Conservation (phyloP, 2,797 vertebrate species). For the Podarcis lilfordi region DNA sequence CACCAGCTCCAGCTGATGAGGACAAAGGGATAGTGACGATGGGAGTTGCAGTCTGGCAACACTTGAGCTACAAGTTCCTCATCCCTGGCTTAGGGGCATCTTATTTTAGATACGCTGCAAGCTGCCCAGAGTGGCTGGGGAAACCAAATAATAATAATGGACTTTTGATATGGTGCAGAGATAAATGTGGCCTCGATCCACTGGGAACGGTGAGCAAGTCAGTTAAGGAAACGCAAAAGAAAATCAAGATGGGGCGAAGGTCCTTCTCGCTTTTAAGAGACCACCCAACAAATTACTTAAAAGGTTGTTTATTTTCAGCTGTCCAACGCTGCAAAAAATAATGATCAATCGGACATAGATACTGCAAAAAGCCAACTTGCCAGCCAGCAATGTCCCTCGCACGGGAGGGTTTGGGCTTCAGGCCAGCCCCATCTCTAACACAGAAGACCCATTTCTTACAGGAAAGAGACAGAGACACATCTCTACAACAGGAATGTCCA, state of each 20-base stretch:
- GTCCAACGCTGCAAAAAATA: neutral
- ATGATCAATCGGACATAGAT: neutral
- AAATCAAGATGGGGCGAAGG: rapidly evolving
- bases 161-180: neutral
- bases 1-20: too few species aligned
- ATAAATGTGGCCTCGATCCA: neutral
- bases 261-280: neutral
- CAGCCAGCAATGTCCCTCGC: too few species aligned
- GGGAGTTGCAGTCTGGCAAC: too few species aligned
- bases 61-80: too few species aligned
- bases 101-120: too few species aligned
- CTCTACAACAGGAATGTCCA: neutral
- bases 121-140: too few species aligned
- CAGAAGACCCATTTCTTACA: neutral
- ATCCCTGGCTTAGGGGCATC: neutral
- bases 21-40: neutral
- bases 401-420: neutral
- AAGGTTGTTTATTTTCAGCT: conserved; percentile 6
- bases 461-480: neutral
- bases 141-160: too few species aligned
- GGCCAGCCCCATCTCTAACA: neutral
- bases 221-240: neutral
- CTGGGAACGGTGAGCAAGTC: neutral
- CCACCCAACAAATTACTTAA: neutral
- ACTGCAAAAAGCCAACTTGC: neutral